Base-by-base conservation (phyloP, 2,888 invertebrate species). In the Hirtodrosophila trivittata region DNA sequence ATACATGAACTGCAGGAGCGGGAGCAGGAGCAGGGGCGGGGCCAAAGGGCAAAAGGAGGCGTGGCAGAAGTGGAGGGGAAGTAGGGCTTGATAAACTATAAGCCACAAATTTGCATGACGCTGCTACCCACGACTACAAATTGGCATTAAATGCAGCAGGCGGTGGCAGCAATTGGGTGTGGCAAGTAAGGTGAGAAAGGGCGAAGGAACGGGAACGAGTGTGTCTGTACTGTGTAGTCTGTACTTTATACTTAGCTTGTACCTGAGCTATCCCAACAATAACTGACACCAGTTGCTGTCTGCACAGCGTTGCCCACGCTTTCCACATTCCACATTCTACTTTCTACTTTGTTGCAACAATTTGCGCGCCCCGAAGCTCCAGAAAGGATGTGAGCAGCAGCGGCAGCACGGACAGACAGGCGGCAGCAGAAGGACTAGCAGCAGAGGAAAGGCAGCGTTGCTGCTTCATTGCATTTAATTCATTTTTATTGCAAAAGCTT, bases 391-490 rank as follows among this genome's bases (percentile, higher is more conserved):
- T 59, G 65, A 47, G 69, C 66, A 58, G 75, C 28, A 42, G 45
- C n/a, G n/a, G n/a, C n/a, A n/a, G n/a, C n/a, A n/a, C n/a, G n/a
- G n/a, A n/a, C n/a, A n/a, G 62, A 51, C 14, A 18, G 13, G 35
- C 49, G 37, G 26, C 25, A 37, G 30, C 30, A 1, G 10, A 7
- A 8, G 16, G 10, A 54, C 43, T n/a, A 38, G 37, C 33, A 37
- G 37, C 32, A 32, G 37, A 52, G 42, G 66, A 46, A 30, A 69
- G 57, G 69, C 54, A 37, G 26, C 35, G 50, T 56, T 71, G 67
- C 77, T 71, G 75, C 82, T 83, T 86, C 87, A 83, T 86, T 86
- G 82, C 87, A 83, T 83, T 83, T 83, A 83, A 83, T 83, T 83
- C 82, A 83, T 83, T 83, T 83, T 83, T 83, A 83, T 86, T 86